Base-by-base conservation (phyloP, 2,888 invertebrate genomes). In the Drosophila diplacantha region DNA sequence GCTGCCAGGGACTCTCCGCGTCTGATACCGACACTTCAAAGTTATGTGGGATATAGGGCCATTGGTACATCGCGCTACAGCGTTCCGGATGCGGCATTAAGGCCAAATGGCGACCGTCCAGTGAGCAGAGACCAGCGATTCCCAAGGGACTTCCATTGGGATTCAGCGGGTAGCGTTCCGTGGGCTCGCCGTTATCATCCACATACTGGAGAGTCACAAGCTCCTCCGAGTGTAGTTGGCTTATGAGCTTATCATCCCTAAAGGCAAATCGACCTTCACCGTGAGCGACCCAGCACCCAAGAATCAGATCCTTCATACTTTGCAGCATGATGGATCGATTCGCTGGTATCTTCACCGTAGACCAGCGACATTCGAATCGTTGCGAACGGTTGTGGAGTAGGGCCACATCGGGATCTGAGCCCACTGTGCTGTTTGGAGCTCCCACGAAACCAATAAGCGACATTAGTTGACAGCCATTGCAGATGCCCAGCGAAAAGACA, bases 21-120 rank as follows among this genome's bases (percentile, higher is more conserved):
- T 90, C 89, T 26, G 84, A 76, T 5, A 50, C 37, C 7, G 63
- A 16, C 8, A 81, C 70, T 14, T 66, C 63, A 86, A 91, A 91
- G 55, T 88, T 87, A 8, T 88, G 85, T 8, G 92, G 92, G 72
- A 89, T 88, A 85, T 93, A 92, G 2, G 97, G 93, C 93, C 97
- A 96, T 88, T 98, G 98, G 94, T 96, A 97, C 74, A 93, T 92
- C 75, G 95, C 91, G 64, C 94, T 92, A 85, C 96, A 96, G 67
- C 98, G 92, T 89, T 99, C 99, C 0, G 99, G 98, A 90, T 99
- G 99, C 3, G 99, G 99, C 99, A 99, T 99, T 92, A 99, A 92
- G 0, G 98, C 99, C 75, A 98, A 90, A 89, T 99, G 98, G 5
- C 98, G 92, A 0, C 98, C 99, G 89, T 98, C 94, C 2, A 87